Evolutionary conservation across 1,140 invertebrate species (phyloP), one percentile per base, ranked within the genome.

Genomic region (Uloborus diversus): DNA sequence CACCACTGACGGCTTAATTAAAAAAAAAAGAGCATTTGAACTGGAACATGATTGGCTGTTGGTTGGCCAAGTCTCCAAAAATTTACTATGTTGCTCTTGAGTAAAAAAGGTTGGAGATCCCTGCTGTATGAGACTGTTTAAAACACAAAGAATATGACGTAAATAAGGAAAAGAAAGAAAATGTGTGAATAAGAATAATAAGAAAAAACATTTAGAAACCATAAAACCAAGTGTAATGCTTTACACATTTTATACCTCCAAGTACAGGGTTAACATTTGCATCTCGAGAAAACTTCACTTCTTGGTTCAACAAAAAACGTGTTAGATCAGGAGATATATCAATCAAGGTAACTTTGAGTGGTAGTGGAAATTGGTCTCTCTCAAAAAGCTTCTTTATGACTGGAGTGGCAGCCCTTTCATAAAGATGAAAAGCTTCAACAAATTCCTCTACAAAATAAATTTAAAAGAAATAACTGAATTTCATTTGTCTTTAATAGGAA

Each of bases 251-350:
- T n/a, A n/a, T n/a, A n/a, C n/a, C n/a, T n/a, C n/a, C n/a, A n/a
- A n/a, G n/a, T n/a, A n/a, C n/a, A n/a, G n/a, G n/a, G n/a, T n/a
- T n/a, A n/a, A n/a, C n/a, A n/a, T n/a, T n/a, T n/a, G n/a, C n/a
- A 68, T 68, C 65, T 53, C 30, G 17, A 32, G 42, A 68, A 7
- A 11, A 7, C 33, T 68, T 68, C 1, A 53, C 37, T 53, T 68
- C 65, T 53, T 68, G 65, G 25, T 68, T 68, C 23, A 68, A 35
- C 23, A 68, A 32, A 17, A 68, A 68, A 53, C 65, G 53, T n/a
- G 65, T 68, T 20, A 51, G 49, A 35, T 35, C 49, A 3, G 65
- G n/a, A 11, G 65, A 33, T 51, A 68, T 68, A 32, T 68, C 47
- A n/a, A n/a, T 30, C 14, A 68, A 42, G 7, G 47, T 68, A 7